Evolutionary conservation across 2,113 vertebrate species (phyloP).

Genomic region (Nematolebias whitei): DNA sequence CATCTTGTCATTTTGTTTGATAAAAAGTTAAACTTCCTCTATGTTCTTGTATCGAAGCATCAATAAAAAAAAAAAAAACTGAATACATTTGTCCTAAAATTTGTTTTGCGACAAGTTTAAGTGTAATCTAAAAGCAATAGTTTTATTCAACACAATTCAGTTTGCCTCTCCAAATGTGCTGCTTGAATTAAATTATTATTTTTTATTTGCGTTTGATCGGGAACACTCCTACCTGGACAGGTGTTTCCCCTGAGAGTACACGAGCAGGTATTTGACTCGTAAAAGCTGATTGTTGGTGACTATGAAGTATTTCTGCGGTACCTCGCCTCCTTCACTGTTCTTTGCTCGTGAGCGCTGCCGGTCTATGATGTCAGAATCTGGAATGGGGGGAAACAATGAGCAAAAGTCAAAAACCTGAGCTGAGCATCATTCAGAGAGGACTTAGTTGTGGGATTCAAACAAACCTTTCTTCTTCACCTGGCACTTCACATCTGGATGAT

Average conservation of each 20-base stretch:
- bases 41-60: neutral
- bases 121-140: too few species aligned
- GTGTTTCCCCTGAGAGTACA: conserved; percentile 91
- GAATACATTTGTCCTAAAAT: neutral
- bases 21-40: too few species aligned
- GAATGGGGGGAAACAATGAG: conserved; percentile 5
- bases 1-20: too few species aligned
- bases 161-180: too few species aligned
- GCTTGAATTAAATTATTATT: too few species aligned
- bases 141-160: neutral
- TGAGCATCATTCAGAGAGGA: too few species aligned
- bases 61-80: neutral
- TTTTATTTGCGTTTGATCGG: neutral
- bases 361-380: conserved; percentile 92
- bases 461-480: conserved; percentile 94
- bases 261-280: conserved; percentile 92
- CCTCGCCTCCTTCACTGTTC: conserved; percentile 94
- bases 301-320: conserved; percentile 96
- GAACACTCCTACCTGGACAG: conserved; percentile 82
- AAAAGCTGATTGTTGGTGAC: conserved; percentile 97
- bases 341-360: conserved; percentile 88
- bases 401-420: too few species aligned
- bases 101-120: too few species aligned
- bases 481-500: conserved; percentile 98
- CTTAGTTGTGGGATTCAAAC: neutral